Evolutionary conservation across 2,797 vertebrate species (phyloP).

Genomic region (Malacoctenus gilli): DNA sequence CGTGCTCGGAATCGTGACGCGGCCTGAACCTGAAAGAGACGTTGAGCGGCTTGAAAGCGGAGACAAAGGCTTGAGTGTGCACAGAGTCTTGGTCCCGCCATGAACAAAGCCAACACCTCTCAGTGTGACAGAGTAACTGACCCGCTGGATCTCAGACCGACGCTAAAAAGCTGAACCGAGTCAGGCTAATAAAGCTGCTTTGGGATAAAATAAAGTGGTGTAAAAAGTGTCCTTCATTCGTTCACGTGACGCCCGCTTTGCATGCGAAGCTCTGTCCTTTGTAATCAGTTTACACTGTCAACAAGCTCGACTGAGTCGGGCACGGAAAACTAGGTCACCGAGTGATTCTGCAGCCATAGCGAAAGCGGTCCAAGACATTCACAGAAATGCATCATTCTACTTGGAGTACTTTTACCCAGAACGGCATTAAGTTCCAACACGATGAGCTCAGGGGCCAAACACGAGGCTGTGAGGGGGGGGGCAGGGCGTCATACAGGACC

Average conservation of each 20-base stretch:
- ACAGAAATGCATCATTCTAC: conserved; percentile 8
- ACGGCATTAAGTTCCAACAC: conserved; percentile 3
- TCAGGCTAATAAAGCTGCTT: background rate
- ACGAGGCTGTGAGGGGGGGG: background rate
- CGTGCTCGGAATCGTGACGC: no score
- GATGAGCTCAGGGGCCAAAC: background rate
- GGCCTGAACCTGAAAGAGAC: no score
- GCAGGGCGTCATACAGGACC: no score
- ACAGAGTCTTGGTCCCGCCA: no score
- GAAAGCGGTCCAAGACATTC: conserved; percentile 9
- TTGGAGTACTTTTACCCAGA: conserved; percentile 12
- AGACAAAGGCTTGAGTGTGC: no score
- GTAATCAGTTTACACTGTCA: background rate
- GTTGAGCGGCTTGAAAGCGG: no score
- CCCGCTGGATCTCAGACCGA: no score
- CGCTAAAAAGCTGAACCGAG: background rate
- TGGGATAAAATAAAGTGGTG: conserved; percentile 23
- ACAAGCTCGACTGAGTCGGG: background rate
- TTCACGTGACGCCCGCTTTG: conserved; percentile 7
- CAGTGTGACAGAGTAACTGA: background rate
- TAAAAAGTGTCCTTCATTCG: conserved; percentile 9
- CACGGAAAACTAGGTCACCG: conserved; percentile 7
- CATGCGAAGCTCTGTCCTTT: conserved; percentile 6
- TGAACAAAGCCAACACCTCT: no score
- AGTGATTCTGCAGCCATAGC: conserved; percentile 2